Evolutionary conservation across 1,140 invertebrate genomes (phyloP).

Genomic region (Caerostris darwini): DNA sequence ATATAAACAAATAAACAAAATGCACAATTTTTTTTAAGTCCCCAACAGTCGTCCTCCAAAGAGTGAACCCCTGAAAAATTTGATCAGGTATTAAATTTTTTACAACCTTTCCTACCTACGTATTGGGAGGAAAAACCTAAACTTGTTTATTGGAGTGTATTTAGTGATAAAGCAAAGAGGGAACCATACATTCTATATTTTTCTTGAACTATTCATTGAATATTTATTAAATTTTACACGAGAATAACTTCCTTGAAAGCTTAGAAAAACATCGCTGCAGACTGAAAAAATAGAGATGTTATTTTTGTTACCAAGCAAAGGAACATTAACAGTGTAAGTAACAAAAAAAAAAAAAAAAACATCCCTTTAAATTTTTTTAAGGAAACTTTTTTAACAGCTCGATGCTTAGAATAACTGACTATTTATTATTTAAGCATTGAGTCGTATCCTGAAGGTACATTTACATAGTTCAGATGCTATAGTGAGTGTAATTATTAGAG

Average conservation of each 20-base stretch:
- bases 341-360: background rate
- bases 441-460: background rate
- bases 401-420: background rate
- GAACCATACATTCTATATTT: background rate
- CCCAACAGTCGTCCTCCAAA: background rate
- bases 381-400: background rate
- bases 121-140: background rate
- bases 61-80: constrained; percentile 5
- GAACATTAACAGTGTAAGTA: background rate
- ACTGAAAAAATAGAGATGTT: background rate
- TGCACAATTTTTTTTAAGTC: background rate
- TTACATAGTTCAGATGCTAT: background rate
- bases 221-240: constrained; percentile 69
- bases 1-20: constrained; percentile 55
- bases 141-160: constrained; percentile 71
- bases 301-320: background rate
- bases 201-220: constrained; percentile 63
- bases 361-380: background rate
- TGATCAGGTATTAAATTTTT: constrained; percentile 62
- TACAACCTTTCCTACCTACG: background rate
- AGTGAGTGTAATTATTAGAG: background rate
- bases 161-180: constrained; percentile 50
- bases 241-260: constrained; percentile 44
- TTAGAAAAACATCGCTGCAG: constrained; percentile 17
- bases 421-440: constrained; percentile 32